These are phyloP conservation scores for Lytechinus pictus DNA, from an alignment of 35 echinoderm and acorn worm species.

Conservation along the genomic window DNA sequence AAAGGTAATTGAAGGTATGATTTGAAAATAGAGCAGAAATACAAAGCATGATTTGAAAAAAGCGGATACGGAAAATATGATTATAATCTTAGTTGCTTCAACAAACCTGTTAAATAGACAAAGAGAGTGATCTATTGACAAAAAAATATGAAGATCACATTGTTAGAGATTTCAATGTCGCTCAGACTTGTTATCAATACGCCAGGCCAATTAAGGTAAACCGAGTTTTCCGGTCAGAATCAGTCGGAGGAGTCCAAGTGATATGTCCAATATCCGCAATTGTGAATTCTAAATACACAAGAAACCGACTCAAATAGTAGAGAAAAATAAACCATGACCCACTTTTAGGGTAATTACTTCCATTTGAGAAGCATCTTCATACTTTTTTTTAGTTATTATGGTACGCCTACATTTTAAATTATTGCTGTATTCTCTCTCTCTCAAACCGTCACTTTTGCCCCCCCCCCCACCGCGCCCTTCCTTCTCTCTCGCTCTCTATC, in stretches of 20 bases:
- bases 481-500: too few relatives aligned
- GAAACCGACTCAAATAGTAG: not conserved
- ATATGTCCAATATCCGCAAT: conserved; percentile 23
- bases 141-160: not conserved
- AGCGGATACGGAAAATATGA: too few relatives aligned
- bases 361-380: not conserved
- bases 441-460: too few relatives aligned
- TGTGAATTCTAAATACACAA: not conserved
- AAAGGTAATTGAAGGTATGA: too few relatives aligned
- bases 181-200: not conserved
- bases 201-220: conserved; percentile 28
- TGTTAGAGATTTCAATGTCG: not conserved
- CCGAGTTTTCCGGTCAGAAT: not conserved
- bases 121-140: not conserved
- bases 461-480: too few relatives aligned
- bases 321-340: not conserved
- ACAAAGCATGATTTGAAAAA: too few relatives aligned
- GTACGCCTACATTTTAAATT: not conserved
- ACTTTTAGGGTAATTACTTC: not conserved
- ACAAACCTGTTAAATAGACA: not conserved
- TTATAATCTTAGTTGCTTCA: too few relatives aligned
- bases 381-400: not conserved
- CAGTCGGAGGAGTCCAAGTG: not conserved
- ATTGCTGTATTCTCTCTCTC: not conserved
- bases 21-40: too few relatives aligned